Base-by-base conservation (phyloP, 1,140 invertebrate genomes). In the Drosophila teissieri region DNA sequence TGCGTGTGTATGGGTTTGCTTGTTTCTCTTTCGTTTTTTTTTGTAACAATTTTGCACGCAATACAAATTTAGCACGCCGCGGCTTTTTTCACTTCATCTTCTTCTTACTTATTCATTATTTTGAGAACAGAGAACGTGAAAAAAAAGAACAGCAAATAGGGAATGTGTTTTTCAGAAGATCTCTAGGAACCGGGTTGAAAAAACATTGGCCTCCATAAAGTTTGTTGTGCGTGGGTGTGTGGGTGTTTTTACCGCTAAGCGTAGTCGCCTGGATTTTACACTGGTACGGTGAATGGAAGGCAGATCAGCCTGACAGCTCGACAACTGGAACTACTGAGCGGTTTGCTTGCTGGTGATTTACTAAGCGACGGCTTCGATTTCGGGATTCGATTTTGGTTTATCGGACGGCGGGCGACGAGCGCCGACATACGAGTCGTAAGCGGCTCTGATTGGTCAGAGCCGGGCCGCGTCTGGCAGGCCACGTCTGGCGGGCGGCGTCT, bases 191-290 rank as follows among this genome's bases (percentile, higher is more conserved):
- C 34, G 63, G 70, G 34, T 39, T 39, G 14, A 39, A n/a, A 45
- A 45, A 45, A 74, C 11, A 45, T 15, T 10, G 27, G 49, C 34
- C 57, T 40, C 34, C 45, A 42, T 61, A 22, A 27, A n/a, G 8
- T 14, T 44, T 58, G 11, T 14, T 39, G 37, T 37, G 42, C 4
- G 15, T 49, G 55, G 63, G 69, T 63, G 37, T 73, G 52, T 34
- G 70, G 48, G 56, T 81, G 61, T 86, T 74, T 85, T 85, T 85
- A 85, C 82, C 82, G 82, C 82, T 85, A 70, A 85, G 78, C 82
- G 82, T 57, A 80, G 52, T 73, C 58, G 72, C 60, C 70, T 75
- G 72, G 55, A 58, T 74, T 42, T 63, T 60, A 62, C 61, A 27
- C 14, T 69, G 64, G 54, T 69, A 57, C 24, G 27, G 48, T 51